These are phyloP conservation scores for Petrocephalus sullivani DNA, from an alignment of 2,797 vertebrate species.

Conservation along the genomic window DNA sequence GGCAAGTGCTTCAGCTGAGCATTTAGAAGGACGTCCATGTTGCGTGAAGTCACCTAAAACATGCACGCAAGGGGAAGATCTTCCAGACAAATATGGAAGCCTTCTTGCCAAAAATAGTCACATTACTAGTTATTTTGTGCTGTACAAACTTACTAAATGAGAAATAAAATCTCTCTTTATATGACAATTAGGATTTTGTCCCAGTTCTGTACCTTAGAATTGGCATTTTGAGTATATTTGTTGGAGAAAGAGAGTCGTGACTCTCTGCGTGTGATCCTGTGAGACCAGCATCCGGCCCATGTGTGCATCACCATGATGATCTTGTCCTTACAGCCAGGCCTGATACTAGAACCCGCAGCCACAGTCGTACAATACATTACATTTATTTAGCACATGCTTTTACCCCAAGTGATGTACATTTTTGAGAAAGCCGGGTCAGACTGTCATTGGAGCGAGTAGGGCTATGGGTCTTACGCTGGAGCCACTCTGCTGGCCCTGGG, in stretches of 20 bases:
- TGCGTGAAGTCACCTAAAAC: not conserved
- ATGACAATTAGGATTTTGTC: constrained; percentile 33
- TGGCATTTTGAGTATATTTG: not conserved
- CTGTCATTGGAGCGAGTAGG: not conserved
- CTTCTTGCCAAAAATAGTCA: not conserved
- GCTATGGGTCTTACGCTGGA: not conserved
- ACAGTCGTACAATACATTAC: not conserved
- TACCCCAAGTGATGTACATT: not conserved
- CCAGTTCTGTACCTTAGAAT: not conserved
- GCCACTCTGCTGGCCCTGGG: not conserved
- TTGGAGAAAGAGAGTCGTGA: not conserved
- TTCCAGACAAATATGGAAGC: not conserved
- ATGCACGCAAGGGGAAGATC: not conserved
- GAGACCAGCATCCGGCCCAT: not conserved
- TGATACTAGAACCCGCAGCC: not conserved
- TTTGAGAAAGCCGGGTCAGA: not conserved
- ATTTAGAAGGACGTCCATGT: not conserved
- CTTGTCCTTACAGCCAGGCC: not conserved
- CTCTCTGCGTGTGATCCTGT: not conserved
- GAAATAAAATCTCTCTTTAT: not conserved
- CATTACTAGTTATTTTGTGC: not conserved
- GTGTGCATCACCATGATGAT: not conserved
- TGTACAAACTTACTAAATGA: not conserved
- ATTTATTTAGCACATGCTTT: not conserved
- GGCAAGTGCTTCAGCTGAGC: not conserved